Percentiles rank a stretch among this genome's conserved stretches.
Evolutionary conservation across 92 coral and sea anemone species (phyloP).

Genomic region (Metridium senile): DNA sequence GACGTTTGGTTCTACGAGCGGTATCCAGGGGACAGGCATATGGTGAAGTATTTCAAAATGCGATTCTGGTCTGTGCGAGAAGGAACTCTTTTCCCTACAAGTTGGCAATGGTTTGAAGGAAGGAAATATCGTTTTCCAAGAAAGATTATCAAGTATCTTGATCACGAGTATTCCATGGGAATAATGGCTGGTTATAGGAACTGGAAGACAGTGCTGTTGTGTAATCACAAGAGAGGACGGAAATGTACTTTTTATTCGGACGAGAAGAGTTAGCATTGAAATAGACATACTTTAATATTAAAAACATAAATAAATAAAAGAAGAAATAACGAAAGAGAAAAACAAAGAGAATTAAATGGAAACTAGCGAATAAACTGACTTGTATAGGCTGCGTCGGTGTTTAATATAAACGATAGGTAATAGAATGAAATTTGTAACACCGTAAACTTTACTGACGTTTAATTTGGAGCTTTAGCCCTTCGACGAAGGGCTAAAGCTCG

Average conservation of each 20-base stretch:
- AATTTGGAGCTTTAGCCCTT: no score
- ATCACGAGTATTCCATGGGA: constrained; percentile 37
- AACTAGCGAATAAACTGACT: no score
- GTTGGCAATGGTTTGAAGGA: constrained; percentile 33
- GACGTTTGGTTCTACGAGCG: constrained; percentile 41
- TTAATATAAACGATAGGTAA: no score
- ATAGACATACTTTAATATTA: no score
- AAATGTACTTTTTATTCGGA: constrained; percentile 43
- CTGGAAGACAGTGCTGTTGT: constrained; percentile 42
- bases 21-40: constrained; percentile 25
- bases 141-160: constrained; percentile 21
- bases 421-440: no score
- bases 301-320: no score
- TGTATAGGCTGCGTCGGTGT: no score
- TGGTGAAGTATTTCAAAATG: constrained; percentile 22
- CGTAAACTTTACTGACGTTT: no score
- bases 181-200: constrained; percentile 40
- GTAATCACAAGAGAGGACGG: constrained; percentile 39
- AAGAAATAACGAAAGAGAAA: no score
- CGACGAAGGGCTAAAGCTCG: no score
- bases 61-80: constrained; percentile 35
- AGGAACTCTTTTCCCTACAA: constrained; percentile 27
- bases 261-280: neutral
- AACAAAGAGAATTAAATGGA: no score
- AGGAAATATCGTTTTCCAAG: constrained; percentile 41